Base-by-base conservation (phyloP, 2,888 invertebrate species). In the Dryomyza anilis region DNA sequence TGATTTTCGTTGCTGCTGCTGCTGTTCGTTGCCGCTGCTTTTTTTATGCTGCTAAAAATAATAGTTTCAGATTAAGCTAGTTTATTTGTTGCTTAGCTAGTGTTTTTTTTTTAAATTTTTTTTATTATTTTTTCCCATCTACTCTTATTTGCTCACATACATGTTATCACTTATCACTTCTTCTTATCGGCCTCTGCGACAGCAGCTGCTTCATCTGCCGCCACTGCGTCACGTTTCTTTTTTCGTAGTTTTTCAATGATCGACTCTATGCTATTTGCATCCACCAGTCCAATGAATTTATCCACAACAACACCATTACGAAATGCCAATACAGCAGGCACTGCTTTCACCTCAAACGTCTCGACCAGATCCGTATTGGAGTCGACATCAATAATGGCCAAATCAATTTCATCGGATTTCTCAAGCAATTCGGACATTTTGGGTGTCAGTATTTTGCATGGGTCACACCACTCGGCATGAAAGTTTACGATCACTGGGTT, bases 401-500 rank as follows among this genome's bases (percentile, higher is more conserved):
- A 84, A 82, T 94, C 90, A 59, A 94, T 86, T 73, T 90, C 87
- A 8, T 86, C 86, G 58, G 90, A 87, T 1, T 90, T 89, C 72
- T 89, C 89, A 30, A 94, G 87, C 58, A 94, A 81, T 78, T 92
- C 91, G 73, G 88, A 88, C 80, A 94, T 87, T 82, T 92, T 92
- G 2, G 94, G 94, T 1, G 94, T 94, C 14, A 94, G 85, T 74
- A 93, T 91, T 83, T 93, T 93, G 81, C 94, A 94, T 0, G 94
- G 94, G 81, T 93, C 93, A 77, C 94, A 94, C 94, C 94, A 94
- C 72, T 94, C 93, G 0, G 94, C 94, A 77, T 94, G 94, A 78
- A 94, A 94, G 80, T 94, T 94, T 0, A 94, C 93, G 80, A 94
- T 92, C n/a, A 94, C 94, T 30, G 94, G 92, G 74, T 90, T 89